Evolutionary conservation across 2,797 vertebrate species (phyloP).

Genomic region (Simalia tracyae): DNA sequence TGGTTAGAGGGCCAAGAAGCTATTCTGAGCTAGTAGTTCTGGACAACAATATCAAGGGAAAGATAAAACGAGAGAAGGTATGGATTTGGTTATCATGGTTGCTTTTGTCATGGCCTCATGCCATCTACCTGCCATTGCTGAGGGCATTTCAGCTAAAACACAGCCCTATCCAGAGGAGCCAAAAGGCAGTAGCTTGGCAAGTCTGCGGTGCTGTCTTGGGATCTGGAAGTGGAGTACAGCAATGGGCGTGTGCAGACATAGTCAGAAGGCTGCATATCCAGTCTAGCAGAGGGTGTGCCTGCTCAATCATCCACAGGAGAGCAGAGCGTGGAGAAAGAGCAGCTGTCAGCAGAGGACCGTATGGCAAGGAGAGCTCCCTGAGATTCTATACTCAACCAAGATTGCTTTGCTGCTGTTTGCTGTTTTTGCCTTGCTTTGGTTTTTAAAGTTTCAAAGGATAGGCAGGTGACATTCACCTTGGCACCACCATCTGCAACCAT

Average conservation of each 20-base stretch:
- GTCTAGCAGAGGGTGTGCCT: constrained; percentile 75
- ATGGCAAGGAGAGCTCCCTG: constrained; percentile 69
- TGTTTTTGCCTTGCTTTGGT: neutral
- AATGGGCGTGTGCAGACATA: constrained; percentile 75
- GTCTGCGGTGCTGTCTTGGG: constrained; percentile 30
- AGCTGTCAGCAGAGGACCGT: constrained; percentile 53
- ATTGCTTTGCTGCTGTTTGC: neutral
- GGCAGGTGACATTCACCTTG: constrained; percentile 45
- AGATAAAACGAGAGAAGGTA: neutral
- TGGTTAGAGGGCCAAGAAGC: rapidly evolving
- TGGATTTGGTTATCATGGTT: neutral
- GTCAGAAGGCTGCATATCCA: constrained; percentile 75
- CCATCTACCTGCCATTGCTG: rapidly evolving
- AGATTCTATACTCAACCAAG: constrained; percentile 48
- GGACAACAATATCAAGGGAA: rapidly evolving
- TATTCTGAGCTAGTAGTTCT: neutral
- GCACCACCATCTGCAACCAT: constrained; percentile 59
- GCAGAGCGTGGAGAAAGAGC: constrained; percentile 59
- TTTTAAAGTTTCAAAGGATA: neutral
- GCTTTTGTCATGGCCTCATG: too few relatives aligned
- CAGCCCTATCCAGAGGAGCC: neutral
- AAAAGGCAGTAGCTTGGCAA: neutral
- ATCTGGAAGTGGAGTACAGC: constrained; percentile 10
- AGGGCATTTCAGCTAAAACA: constrained; percentile 10
- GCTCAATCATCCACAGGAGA: constrained; percentile 65